Base-by-base conservation (phyloP, 1,140 invertebrate species). In the Sminthurides bifidus region DNA sequence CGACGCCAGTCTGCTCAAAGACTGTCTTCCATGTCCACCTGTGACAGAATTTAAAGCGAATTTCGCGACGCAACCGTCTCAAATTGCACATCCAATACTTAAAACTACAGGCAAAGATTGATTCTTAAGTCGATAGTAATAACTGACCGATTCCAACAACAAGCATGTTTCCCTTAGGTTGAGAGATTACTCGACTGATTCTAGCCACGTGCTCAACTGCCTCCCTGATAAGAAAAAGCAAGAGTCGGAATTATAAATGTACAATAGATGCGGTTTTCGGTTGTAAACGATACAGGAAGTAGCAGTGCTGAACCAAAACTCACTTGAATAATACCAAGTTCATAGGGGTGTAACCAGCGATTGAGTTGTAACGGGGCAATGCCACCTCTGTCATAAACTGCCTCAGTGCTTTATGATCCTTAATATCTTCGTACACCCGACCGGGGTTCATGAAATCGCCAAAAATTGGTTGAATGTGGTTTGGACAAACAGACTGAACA, bases 11-110 rank as follows among this genome's bases (percentile, higher is more conserved):
- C 80, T 75, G 0, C 83, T 78, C 37, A 88, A 73, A 49, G 84
- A 86, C 66, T 87, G 84, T 6, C 88, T 73, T 0, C 88, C 89
- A 64, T 82, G 87, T n/a, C 90, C 88, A 50, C 86, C 83, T 80
- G 54, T 2, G 61, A 49, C 44, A 55, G 19, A 8, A 24, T 35
- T 35, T n/a, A 35, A 35, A 35, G n/a, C n/a, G 8, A 8, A 19
- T 43, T 43, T 43, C 17, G 6, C 8, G 14, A 43, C 40, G 21
- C 14, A 17, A 43, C 40, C 8, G 14, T 43, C 19, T 10, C 26
- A 27, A 30, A 50, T 12, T 29, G 2, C 30, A 44, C 10, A 29
- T 14, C 29, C 26, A 27, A 55, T 15, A 33, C 8, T 31, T 6
- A 27, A 10, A 27, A 30, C 29, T 10, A 12, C 29, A 10, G 23